Evolutionary conservation across 2,113 vertebrate species (phyloP), one percentile per base, ranked within the genome.

Genomic region (Mellivora capensis): DNA sequence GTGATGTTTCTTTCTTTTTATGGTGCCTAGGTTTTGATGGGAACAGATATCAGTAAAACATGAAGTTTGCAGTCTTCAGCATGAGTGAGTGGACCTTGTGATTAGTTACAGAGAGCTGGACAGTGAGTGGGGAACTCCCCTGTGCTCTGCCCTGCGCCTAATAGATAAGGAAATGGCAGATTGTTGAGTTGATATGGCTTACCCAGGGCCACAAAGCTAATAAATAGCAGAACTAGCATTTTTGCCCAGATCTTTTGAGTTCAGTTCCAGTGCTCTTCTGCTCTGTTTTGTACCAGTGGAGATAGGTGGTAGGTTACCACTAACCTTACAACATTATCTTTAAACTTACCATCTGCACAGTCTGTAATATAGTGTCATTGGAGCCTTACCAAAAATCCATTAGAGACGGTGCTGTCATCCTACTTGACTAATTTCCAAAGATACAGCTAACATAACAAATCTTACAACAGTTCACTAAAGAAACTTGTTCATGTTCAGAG

Each of bases 161-260:
- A 2, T 0, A 96, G 95, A 94, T 97, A 97, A 96, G 67, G 69
- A 81, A 92, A 67, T 14, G 37, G 44, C 21, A 8, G 17, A 23
- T 25, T 64, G 37, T 44, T 57, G 52, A 27, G 44, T 89, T 94
- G 54, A 39, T 59, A 37, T 44, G 88, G 37, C 74, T 94, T 87
- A 72, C 23, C 54, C 17, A 42, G 64, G 61, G n/a, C 59, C 61
- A 69, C 31, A 39, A 34, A 84, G 34, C 54, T 84, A 59, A 18
- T 85, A 80, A 93, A 21, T 42, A 69, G 49, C 47, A 81, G 39
- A 76, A 59, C 29, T 42, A 93, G 47, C 49, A 79, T 59, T 92
- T 69, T 4, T 88, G 72, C 64, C 18, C 37, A 57, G 52, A 47
- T 47, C 39, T 93, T 96, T 90, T 61, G 90, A 57, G 15, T 90